Base-by-base conservation (phyloP, 2,113 vertebrate species). In the Tragelaphus strepsiceros region DNA sequence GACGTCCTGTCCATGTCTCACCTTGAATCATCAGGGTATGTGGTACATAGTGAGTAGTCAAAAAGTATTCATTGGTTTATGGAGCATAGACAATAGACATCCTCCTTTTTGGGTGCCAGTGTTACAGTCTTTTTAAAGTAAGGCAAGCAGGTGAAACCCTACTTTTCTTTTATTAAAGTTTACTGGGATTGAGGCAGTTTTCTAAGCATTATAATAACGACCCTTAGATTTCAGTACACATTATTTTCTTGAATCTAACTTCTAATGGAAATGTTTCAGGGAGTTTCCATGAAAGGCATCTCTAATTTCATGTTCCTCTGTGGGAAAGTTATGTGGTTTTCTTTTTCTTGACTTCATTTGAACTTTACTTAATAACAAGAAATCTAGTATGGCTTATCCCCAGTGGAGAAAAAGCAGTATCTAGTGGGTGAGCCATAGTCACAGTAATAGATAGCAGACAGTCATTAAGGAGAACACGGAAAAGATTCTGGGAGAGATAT, bases 221-320 rank as follows among this genome's bases (percentile, higher is more conserved):
- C 54, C 35, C 26, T 88, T 84, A 22, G 35, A 78, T 92, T 92
- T 96, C 77, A 84, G 53, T 83, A 88, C 54, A 11, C 14, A 15
- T 49, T 81, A 19, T n/a, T 28, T 22, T 13, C 49, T 92, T 26
- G 19, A 85, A 54, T 54, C 22, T 5, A 81, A 12, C 53, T 81
- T 86, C 71, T 74, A 3, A 15, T 67, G 51, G 39, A 82, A 77
- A 58, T 12, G 84, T 78, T 51, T 88, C 16, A 49, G 13, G 35
- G 56, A 56, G 21, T 71, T 59, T 24, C 24, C 30, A 7, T 56
- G 30, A 61, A 16, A 46, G 43, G 54, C 3, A 19, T 58, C 39
- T 87, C 86, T 51, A 46, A 32, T 62, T 91, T 64, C 91, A 43
- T 81, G 26, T 54, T 46, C 85, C 56, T 95, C 21, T 64, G 4